phyloP scores from a whole-genome alignment of 2,888 invertebrate genomes.

The Griposia aprilina region DNA sequence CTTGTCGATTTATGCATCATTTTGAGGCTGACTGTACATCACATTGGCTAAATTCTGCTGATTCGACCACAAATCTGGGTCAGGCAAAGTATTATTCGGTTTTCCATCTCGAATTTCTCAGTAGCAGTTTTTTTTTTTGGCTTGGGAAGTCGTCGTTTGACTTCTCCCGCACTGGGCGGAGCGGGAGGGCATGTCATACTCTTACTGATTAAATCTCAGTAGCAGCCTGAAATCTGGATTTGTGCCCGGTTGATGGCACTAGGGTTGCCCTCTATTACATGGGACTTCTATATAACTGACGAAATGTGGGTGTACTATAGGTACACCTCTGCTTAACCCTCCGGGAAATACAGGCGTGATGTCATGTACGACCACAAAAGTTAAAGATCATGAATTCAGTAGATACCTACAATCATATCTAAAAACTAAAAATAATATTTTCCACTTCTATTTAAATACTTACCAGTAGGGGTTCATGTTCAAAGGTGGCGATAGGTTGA shows the following conservation, averaged over 20 bases:
- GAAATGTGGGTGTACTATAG: neutral
- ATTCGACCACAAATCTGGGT: neutral
- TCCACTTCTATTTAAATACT: conserved; percentile 35
- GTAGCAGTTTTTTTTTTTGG: no score
- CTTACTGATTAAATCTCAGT: no score
- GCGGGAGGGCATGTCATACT: no score
- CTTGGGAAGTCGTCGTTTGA: no score
- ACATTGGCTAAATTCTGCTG: neutral
- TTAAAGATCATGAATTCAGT: neutral
- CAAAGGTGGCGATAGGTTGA: conserved; percentile 98
- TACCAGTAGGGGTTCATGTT: conserved; percentile 96
- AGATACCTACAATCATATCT: neutral
- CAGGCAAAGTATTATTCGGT: neutral
- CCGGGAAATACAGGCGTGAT: no score
- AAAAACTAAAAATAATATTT: neutral
- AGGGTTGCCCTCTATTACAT: neutral
- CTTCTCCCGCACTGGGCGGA: no score
- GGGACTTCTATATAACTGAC: neutral
- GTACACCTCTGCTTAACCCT: no score
- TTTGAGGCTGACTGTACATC: neutral
- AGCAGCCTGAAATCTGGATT: neutral
- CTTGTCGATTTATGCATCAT: neutral
- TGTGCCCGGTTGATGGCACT: neutral
- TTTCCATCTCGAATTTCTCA: neutral
- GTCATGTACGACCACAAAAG: no score